A percentile compares a stretch with the other conserved stretches of the same genome.
Evolutionary conservation across 2,113 vertebrate genomes (phyloP).

Genomic region (Scophthalmus maximus): DNA sequence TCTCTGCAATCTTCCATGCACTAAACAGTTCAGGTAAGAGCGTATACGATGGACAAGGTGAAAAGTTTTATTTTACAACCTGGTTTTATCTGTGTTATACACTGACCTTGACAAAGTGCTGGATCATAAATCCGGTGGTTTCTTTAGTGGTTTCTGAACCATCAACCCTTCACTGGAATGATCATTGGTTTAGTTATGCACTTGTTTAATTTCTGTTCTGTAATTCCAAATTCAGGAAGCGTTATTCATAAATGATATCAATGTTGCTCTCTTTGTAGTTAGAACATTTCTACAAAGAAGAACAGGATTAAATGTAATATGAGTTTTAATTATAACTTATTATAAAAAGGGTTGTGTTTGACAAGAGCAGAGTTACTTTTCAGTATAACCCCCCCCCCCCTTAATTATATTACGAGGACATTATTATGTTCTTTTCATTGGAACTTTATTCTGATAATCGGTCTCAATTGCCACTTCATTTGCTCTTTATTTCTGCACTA

Average conservation of each 20-base stretch:
- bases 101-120: not conserved
- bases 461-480: not conserved
- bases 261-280: too few relatives aligned
- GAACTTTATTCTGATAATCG: not conserved
- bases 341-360: too few relatives aligned
- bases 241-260: too few relatives aligned
- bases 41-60: not conserved
- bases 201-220: constrained; percentile 2
- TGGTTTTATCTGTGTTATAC: constrained; percentile 4
- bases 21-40: not conserved
- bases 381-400: too few relatives aligned
- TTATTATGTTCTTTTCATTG: not conserved
- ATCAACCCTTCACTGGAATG: not conserved
- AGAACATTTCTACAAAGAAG: not conserved
- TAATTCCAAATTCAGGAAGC: too few relatives aligned
- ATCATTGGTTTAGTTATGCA: not conserved
- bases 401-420: too few relatives aligned
- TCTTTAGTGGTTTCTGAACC: not conserved
- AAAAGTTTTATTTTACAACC: not conserved
- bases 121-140: not conserved
- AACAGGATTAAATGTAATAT: not conserved
- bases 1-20: not conserved
- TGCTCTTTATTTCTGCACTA: not conserved
- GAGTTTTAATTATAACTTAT: not conserved
- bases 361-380: too few relatives aligned